Conservation (phyloP, 2,113 vertebrate genomes). For the Edolisoma coerulescens region DNA sequence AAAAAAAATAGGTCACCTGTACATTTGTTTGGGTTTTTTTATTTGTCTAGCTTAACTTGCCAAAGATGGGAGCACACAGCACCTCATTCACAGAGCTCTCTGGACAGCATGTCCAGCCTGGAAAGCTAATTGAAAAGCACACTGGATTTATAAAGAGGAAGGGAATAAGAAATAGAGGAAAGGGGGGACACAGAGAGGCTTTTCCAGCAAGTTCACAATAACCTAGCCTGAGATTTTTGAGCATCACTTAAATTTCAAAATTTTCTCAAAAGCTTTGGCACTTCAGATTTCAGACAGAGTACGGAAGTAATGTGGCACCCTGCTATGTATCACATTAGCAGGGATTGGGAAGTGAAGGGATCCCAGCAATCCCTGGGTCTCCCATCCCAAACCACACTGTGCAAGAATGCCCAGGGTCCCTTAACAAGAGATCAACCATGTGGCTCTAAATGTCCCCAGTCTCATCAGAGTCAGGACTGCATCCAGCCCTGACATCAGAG, state of each 20-base stretch:
- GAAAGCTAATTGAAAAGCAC: neutral
- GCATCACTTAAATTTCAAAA: neutral
- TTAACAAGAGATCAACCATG: neutral
- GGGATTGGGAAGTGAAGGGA: neutral
- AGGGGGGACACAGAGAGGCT: neutral
- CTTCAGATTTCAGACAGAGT: neutral
- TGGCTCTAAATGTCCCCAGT: neutral
- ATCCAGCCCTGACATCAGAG: neutral
- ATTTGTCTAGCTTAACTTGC: neutral
- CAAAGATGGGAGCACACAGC: neutral
- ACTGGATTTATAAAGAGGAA: neutral
- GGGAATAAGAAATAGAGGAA: neutral
- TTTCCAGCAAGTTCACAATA: neutral
- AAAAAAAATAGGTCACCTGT: neutral
- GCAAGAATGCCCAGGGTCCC: neutral
- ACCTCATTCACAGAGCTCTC: neutral
- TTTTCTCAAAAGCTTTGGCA: neutral
- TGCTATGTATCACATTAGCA: neutral
- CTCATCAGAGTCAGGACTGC: neutral
- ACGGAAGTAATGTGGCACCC: neutral
- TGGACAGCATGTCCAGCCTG: neutral
- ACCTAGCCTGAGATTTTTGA: neutral
- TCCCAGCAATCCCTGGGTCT: neutral
- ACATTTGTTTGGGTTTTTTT: neutral
- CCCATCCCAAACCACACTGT: neutral